Base-by-base conservation (phyloP, 2,888 invertebrate genomes). In the Rhagophthalmus giganteus region DNA sequence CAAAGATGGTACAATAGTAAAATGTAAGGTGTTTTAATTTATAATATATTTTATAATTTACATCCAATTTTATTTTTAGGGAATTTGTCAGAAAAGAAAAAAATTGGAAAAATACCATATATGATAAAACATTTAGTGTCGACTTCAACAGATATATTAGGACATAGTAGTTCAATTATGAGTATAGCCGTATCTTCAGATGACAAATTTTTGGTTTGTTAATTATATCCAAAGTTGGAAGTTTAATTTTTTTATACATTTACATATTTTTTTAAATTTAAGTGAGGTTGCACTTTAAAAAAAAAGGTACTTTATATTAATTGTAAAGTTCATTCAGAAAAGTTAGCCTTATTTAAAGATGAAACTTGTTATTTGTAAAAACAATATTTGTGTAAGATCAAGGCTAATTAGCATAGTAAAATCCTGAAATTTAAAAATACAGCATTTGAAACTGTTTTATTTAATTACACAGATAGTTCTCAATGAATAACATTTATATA, bases 1-100 rank as follows among this genome's bases (percentile, higher is more conserved):
- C 46, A 96, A 96, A 78, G 92, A 94, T 72, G 87, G 91, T 33
- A 80, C 82, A 34, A 80, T 97, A 41, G 84, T 94, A 9, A 95
- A 95, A 79, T 97, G 94, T 81, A 75, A 72, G 75, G 28, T 50
- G 3, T 7, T 20, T n/a, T 26, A 41, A 20, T 16, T 28, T 9
- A n/a, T 4, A 15, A 16, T 15, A 10, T 11, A 27, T 37, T 12
- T 9, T 26, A 9, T 38, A 15, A 14, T 10, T 16, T 25, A 2
- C 1, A 16, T n/a, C n/a, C n/a, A n/a, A n/a, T n/a, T n/a, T n/a
- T n/a, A n/a, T 41, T 61, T 62, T 35, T 54, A 76, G 75, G 79
- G 89, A 81, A 81, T 14, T 68, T 88, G 33, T 75, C 76, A 55
- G 81, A 82, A n/a, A 80, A 79, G 60, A 80, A 79, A 61, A 85